Conservation (phyloP, 2,113 vertebrate species). For the Petromus typicus region DNA sequence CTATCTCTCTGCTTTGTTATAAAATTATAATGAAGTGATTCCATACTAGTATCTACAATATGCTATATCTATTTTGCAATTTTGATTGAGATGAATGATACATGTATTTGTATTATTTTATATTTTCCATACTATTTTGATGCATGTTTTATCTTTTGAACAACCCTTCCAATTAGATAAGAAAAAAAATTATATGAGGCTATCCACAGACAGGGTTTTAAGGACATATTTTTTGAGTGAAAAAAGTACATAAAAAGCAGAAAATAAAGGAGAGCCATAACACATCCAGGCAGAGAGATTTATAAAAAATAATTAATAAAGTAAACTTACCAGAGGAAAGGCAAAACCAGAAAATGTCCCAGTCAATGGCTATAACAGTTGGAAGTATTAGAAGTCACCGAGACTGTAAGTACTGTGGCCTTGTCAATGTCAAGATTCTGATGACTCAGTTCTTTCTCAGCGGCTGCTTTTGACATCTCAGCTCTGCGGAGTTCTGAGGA, state of each 20-base stretch:
- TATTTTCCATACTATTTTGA: neutral
- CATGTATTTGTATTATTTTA: neutral
- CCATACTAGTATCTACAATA: too few species aligned
- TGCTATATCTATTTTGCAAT: neutral
- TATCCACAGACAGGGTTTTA: neutral
- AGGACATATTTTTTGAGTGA: neutral
- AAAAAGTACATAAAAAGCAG: neutral
- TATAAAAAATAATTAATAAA: slow-evolving; percentile 12
- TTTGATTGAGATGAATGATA: slow-evolving; percentile 4
- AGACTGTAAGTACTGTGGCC: neutral
- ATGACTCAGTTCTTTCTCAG: slow-evolving; percentile 52
- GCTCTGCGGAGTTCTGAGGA: slow-evolving; percentile 6
- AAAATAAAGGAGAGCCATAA: neutral
- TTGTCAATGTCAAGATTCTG: slow-evolving; percentile 63
- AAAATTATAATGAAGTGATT: neutral
- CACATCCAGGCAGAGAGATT: neutral
- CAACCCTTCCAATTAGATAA: neutral
- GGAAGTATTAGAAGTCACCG: slow-evolving; percentile 32
- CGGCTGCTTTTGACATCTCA: slow-evolving; percentile 46
- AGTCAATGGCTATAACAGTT: slow-evolving; percentile 23
- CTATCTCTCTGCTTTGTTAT: neutral
- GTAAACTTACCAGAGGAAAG: neutral
- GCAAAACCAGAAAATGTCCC: slow-evolving; percentile 8
- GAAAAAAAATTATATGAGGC: neutral
- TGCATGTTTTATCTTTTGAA: neutral